Conservation (phyloP, 2,797 vertebrate species). For the Thripadectes ignobilis region DNA sequence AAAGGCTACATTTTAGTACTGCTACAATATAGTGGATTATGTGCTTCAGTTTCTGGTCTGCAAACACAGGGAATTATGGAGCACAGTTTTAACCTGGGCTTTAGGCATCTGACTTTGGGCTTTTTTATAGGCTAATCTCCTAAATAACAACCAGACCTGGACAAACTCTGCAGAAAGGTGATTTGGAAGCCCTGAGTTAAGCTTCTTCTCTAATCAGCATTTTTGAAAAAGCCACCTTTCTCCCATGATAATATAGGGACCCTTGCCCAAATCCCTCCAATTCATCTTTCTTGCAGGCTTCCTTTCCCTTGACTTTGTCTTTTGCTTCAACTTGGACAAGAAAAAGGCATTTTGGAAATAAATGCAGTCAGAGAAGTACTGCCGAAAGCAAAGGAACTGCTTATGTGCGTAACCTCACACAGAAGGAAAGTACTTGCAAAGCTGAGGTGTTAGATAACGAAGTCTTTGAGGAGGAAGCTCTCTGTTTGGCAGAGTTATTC, state of each 20-base stretch:
- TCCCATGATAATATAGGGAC: not conserved
- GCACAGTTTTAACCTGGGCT: not conserved
- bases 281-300: not conserved
- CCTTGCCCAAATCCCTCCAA: not conserved
- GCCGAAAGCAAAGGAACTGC: conserved; percentile 3
- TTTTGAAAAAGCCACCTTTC: not conserved
- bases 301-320: not conserved
- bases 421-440: not conserved
- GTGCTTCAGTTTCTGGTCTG: not conserved
- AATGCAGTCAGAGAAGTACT: not conserved
- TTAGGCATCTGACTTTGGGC: not conserved
- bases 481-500: conserved; percentile 21
- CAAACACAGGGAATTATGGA: not conserved
- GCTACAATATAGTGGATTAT: not conserved
- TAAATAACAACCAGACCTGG: not conserved
- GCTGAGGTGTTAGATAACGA: conserved; percentile 28
- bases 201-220: not conserved
- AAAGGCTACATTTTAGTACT: not conserved
- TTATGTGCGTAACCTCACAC: not conserved
- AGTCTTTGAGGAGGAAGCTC: conserved; percentile 25
- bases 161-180: not conserved
- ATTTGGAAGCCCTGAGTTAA: not conserved
- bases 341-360: conserved; percentile 37
- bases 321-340: not conserved
- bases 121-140: not conserved